Base-by-base conservation (phyloP, 2,113 vertebrate species). In the Thomomys bottae region DNA sequence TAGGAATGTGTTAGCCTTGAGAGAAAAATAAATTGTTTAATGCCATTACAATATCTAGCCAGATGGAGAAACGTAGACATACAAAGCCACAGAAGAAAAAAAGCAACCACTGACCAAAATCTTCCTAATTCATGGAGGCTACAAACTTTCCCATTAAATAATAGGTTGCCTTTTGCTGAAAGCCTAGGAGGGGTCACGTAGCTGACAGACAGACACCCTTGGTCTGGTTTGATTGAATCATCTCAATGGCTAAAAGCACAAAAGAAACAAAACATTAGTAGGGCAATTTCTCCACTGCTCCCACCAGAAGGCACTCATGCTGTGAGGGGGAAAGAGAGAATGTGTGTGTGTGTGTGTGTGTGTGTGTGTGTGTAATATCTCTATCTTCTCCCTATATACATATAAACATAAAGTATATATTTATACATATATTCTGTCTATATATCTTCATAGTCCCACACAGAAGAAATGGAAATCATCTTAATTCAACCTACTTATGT, bases 391-490 rank as follows among this genome's bases (percentile, higher is more conserved):
- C 14, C 49, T 54, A 54, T 54, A 11, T 54, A 11, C 18, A 12
- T 54, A 54, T 17, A 54, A 18, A 54, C 18, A 54, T 54, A 15
- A 14, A 3, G 17, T 54, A 17, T 54, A 54, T 54, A 15, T 54
- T 54, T 54, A 54, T 54, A 54, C 18, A 49, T 49, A 54, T 54
- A 54, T 54, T 54, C 49, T 54, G 14, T 54, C 4, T 54, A 14
- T 3, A 54, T 54, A 54, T 54, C 49, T 54, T 54, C 49, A 54
- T 54, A 54, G 14, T 59, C 90, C 7, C 36, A 79, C 38, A 61
- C 45, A 78, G 64, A 30, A 80, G 54, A 82, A 89, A 90, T 6
- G 6, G 34, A 92, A 85, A 61, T 32, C 30, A 93, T n/a, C 32
- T 14, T 42, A 71, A 59, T 75, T 87, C 63, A 78, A 18, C 49